These are phyloP conservation scores for Leptocoma aspasia DNA, from an alignment of 2,113 vertebrate genomes.

Conservation along the genomic window DNA sequence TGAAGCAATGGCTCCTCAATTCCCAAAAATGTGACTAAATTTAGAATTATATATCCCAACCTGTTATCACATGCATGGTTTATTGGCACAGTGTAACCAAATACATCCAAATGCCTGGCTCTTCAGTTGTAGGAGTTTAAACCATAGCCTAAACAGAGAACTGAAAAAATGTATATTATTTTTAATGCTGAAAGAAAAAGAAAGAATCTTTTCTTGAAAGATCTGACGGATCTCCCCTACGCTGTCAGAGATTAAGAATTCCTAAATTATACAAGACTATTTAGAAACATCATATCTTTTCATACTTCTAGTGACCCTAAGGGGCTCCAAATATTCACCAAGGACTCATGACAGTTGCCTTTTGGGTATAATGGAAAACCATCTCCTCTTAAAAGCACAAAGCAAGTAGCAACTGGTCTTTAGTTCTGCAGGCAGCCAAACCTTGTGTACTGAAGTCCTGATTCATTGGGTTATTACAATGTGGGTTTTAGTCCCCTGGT, in stretches of 20 bases:
- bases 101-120: not conserved
- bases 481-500: not conserved
- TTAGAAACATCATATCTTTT: not conserved
- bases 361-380: not conserved
- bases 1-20: not conserved
- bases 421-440: not conserved
- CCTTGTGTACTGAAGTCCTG: not conserved
- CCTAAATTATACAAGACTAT: not conserved
- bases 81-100: not conserved
- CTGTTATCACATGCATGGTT: not conserved
- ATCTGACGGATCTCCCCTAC: not conserved
- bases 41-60: slow-evolving; percentile 28
- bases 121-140: not conserved
- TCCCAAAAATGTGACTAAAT: slow-evolving; percentile 16
- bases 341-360: not conserved
- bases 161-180: not conserved
- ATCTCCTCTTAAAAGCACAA: not conserved
- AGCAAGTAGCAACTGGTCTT: not conserved
- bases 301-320: not conserved
- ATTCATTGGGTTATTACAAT: not conserved
- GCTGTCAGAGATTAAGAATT: not conserved
- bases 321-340: not conserved
- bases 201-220: too few species aligned
- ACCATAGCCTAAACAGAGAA: not conserved
- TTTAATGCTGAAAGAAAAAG: not conserved